phyloP scores from a whole-genome alignment of 2,113 vertebrate species.

The Amblyornis subalaris region DNA sequence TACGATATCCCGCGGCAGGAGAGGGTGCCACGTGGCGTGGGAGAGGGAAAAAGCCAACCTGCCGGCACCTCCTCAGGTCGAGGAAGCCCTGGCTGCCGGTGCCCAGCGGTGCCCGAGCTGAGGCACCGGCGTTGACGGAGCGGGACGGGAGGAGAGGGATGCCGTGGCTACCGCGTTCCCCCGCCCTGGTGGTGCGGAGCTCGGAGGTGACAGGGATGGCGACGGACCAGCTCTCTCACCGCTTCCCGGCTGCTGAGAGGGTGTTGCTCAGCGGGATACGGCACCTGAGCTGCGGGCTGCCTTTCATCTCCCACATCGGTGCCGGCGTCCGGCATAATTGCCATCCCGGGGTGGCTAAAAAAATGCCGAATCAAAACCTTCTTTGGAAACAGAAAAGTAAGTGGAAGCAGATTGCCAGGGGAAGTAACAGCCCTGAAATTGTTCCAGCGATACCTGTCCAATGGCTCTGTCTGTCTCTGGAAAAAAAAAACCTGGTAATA shows the following conservation, averaged over 20 bases:
- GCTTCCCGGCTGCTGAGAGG: neutral
- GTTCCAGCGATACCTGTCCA: neutral
- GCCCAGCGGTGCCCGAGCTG: no score
- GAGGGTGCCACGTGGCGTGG: neutral
- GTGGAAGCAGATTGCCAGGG: neutral
- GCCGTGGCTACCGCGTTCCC: rapidly evolving
- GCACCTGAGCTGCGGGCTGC: neutral
- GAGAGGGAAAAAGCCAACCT: rapidly evolving
- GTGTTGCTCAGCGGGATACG: rapidly evolving
- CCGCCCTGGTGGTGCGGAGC: no score
- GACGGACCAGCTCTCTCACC: neutral
- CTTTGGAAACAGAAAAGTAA: neutral
- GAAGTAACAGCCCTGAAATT: neutral
- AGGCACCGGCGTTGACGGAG: no score
- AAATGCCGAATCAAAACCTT: neutral
- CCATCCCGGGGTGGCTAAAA: neutral
- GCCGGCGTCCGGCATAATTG: rapidly evolving
- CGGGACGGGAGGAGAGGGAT: neutral
- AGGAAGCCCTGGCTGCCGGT: neutral
- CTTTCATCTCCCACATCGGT: neutral
- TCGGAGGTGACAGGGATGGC: neutral
- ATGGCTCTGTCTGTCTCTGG: neutral
- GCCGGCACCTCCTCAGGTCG: neutral
- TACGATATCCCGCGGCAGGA: rapidly evolving
- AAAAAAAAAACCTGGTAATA: rapidly evolving